Conservation (phyloP, 2,113 vertebrate species). For the Plotosus lineatus region DNA sequence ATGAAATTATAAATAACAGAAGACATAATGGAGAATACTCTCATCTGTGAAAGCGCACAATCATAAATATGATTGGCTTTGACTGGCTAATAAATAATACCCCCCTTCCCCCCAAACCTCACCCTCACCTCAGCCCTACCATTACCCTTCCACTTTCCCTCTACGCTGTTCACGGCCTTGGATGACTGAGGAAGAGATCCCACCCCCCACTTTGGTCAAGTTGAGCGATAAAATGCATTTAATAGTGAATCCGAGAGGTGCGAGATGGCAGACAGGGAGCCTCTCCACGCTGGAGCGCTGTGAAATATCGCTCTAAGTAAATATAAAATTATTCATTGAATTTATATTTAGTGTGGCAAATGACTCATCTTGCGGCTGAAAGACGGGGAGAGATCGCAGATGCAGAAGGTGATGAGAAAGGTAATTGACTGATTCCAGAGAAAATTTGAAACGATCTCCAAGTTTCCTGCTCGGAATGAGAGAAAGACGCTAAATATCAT, state of each 20-base stretch:
- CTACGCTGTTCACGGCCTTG: constrained; percentile 17
- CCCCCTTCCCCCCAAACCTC: background rate
- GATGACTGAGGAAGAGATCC: constrained; percentile 12
- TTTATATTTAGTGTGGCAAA: constrained; percentile 60
- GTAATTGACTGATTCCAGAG: constrained; percentile 58
- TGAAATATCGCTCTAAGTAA: constrained; percentile 52
- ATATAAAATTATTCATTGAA: constrained; percentile 63
- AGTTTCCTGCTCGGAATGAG: constrained; percentile 37
- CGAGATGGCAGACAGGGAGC: constrained; percentile 18
- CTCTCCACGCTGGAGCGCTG: constrained; percentile 36
- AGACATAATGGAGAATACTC: constrained; percentile 71
- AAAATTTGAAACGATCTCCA: constrained; percentile 55
- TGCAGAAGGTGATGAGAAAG: constrained; percentile 53
- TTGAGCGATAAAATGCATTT: constrained; percentile 40
- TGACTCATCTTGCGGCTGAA: constrained; percentile 50
- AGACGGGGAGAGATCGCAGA: constrained; percentile 50
- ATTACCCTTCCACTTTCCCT: background rate
- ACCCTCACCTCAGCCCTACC: background rate
- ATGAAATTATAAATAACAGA: constrained; percentile 82
- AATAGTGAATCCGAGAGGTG: constrained; percentile 34
- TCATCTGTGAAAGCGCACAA: constrained; percentile 56
- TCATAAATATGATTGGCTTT: constrained; percentile 51
- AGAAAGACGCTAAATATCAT: constrained; percentile 42
- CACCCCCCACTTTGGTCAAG: constrained; percentile 14
- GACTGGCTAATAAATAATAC: constrained; percentile 51